Evolutionary conservation across 2,888 invertebrate species (phyloP).

Genomic region (Agrilus biguttatus): DNA sequence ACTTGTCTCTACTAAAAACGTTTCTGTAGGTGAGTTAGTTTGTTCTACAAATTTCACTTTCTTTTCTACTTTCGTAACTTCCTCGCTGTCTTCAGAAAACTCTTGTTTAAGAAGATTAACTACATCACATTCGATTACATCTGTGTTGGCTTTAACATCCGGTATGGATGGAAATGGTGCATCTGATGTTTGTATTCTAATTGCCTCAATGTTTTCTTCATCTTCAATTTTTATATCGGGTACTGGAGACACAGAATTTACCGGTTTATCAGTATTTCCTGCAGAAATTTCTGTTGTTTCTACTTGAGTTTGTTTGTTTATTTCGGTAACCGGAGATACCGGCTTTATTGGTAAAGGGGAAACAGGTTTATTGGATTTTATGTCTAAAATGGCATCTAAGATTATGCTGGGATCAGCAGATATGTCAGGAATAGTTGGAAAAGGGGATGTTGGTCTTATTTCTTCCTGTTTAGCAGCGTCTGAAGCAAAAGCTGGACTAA

Average conservation of each 20-base stretch:
- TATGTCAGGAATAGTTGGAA: constrained; percentile 21
- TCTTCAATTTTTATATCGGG: too few relatives aligned
- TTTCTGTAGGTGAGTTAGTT: not conserved
- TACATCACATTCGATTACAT: constrained; percentile 15
- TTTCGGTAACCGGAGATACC: constrained; percentile 4
- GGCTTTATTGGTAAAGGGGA: constrained; percentile 3
- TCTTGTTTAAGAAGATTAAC: constrained; percentile 12
- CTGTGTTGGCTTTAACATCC: constrained; percentile 15
- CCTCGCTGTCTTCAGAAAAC: constrained; percentile 1
- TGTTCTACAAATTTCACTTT: not conserved
- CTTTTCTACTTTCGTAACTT: not conserved
- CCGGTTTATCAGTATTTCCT: too few relatives aligned
- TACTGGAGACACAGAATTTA: too few relatives aligned
- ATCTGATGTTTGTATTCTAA: constrained; percentile 9
- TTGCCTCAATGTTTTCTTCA: constrained; percentile 6
- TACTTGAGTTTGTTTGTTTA: not conserved
- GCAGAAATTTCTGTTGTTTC: too few relatives aligned
- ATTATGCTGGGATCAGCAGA: constrained; percentile 14
- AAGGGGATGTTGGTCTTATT: constrained; percentile 15
- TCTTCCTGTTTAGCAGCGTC: constrained; percentile 9
- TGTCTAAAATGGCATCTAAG: constrained; percentile 7
- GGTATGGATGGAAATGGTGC: constrained; percentile 21
- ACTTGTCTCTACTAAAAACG: constrained; percentile 7
- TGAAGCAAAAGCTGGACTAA: constrained; percentile 17
- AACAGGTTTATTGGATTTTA: constrained; percentile 6